Conservation (phyloP, 2,113 vertebrate species). For the Nothoprocta pentlandii region DNA sequence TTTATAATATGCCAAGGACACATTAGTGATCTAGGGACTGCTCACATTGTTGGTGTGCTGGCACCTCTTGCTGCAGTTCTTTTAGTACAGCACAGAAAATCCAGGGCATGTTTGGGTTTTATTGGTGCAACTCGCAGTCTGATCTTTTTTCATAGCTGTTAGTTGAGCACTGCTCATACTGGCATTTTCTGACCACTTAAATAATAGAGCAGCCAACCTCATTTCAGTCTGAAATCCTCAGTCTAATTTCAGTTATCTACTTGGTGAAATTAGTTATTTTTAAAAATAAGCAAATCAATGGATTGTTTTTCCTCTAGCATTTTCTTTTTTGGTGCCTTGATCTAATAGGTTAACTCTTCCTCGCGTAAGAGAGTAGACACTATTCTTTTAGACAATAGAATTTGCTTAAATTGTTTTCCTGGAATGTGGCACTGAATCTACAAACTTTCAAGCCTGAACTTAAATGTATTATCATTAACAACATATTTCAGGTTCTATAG, state of each 20-base stretch:
- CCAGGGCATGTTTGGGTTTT: not conserved
- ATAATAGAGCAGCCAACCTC: not conserved
- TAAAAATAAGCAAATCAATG: not conserved
- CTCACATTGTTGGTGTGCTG: not conserved
- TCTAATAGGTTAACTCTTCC: not conserved
- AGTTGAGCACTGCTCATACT: not conserved
- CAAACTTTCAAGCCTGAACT: not conserved
- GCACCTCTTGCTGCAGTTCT: not conserved
- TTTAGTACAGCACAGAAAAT: not conserved
- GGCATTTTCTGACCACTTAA: not conserved
- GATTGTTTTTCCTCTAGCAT: not conserved
- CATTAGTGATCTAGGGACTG: not conserved
- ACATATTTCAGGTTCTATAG: conserved; percentile 26
- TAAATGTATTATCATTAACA: conserved; percentile 5
- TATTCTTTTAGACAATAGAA: not conserved
- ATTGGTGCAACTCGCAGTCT: not conserved
- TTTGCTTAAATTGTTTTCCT: not conserved
- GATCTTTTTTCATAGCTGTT: not conserved
- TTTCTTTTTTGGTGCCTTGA: not conserved
- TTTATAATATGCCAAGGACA: not conserved
- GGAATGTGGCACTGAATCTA: not conserved
- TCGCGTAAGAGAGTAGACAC: not conserved
- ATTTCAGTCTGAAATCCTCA: conserved; percentile 2
- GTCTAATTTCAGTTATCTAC: not conserved
- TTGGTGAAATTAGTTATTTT: not conserved